Evolutionary conservation across 2,113 vertebrate genomes (phyloP).

Genomic region (Octodon degus): DNA sequence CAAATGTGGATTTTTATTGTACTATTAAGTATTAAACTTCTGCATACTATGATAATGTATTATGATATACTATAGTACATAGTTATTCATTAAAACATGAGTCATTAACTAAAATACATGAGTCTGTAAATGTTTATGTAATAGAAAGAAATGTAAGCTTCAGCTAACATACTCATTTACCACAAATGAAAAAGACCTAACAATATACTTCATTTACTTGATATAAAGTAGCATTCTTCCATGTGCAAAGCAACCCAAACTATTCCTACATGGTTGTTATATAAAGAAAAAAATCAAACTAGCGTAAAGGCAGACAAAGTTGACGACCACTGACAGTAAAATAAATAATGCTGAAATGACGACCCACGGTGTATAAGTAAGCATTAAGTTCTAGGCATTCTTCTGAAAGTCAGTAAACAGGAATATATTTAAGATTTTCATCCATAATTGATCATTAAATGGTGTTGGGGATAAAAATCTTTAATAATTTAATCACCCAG

Average conservation of each 20-base stretch:
- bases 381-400: background rate
- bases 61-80: background rate
- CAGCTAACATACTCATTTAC: slow-evolving; percentile 6
- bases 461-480: background rate
- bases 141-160: slow-evolving; percentile 49
- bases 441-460: background rate
- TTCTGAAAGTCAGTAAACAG: slow-evolving; percentile 3
- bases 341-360: slow-evolving; percentile 14
- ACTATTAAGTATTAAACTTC: background rate
- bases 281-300: slow-evolving; percentile 25
- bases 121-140: slow-evolving; percentile 13
- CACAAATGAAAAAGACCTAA: background rate
- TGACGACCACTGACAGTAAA: background rate
- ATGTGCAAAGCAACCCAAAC: background rate
- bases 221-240: background rate
- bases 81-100: background rate
- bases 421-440: slow-evolving; percentile 17
- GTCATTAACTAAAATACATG: background rate
- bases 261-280: background rate
- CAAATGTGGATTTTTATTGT: slow-evolving; percentile 4
- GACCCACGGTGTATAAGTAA: background rate
- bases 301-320: slow-evolving; percentile 24
- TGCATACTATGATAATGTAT: background rate
- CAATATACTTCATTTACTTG: slow-evolving; percentile 28
- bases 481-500: slow-evolving; percentile 12